These are phyloP conservation scores for Machimus rusticus DNA, from an alignment of 2,888 invertebrate species.

Conservation along the genomic window DNA sequence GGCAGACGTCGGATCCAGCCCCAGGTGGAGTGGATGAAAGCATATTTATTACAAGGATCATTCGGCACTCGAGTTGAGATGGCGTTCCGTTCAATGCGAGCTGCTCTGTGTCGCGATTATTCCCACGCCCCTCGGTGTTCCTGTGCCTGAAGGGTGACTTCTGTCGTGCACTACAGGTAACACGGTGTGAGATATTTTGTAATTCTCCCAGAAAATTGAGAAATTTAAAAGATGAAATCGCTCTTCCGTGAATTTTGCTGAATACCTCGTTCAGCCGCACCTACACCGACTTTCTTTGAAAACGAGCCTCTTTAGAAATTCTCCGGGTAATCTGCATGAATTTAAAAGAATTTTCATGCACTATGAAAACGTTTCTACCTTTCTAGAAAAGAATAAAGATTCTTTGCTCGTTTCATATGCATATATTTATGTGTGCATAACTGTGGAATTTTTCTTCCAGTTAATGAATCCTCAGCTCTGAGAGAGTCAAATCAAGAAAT, in stretches of 20 bases:
- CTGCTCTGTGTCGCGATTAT: background rate
- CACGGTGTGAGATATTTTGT: background rate
- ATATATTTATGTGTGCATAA: background rate
- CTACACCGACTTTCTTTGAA: background rate
- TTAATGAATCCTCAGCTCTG: too few species aligned
- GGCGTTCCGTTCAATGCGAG: background rate
- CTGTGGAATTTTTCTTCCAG: background rate
- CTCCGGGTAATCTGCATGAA: background rate
- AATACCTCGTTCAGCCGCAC: background rate
- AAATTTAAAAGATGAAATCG: background rate
- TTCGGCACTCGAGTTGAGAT: background rate
- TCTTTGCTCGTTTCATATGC: background rate
- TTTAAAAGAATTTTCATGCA: background rate
- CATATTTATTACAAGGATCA: constrained; percentile 33
- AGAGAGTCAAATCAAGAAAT: too few species aligned
- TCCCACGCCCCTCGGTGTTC: background rate
- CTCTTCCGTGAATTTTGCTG: background rate
- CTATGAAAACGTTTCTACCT: background rate
- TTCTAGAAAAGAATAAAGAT: background rate
- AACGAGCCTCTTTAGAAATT: background rate
- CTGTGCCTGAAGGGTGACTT: background rate
- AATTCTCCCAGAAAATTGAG: background rate
- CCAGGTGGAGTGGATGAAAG: constrained; percentile 13
- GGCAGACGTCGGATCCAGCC: background rate
- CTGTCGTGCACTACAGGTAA: background rate